Percentiles rank a stretch among this genome's conserved stretches.
These are phyloP conservation scores for Panthera leo DNA, from an alignment of 2,113 vertebrate species.

Conservation along the genomic window DNA sequence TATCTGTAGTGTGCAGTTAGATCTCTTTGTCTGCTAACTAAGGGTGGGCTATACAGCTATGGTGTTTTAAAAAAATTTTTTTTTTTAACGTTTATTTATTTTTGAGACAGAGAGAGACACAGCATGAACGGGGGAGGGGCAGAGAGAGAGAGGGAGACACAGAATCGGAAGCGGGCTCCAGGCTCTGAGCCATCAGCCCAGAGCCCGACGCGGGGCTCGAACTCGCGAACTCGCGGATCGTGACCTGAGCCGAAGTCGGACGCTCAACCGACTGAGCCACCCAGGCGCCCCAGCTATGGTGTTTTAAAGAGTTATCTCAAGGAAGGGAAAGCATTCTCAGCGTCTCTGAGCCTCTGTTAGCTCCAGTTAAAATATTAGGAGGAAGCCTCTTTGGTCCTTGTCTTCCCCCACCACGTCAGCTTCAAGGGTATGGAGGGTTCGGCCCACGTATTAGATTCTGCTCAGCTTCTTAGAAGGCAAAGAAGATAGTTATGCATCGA, in stretches of 20 bases:
- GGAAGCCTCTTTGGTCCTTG: not conserved
- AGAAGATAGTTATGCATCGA: not conserved
- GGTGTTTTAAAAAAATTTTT: not conserved
- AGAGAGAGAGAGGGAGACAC: no score
- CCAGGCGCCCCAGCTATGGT: not conserved
- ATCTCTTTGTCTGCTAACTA: not conserved
- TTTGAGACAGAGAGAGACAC: no score
- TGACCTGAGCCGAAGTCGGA: no score
- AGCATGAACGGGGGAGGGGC: no score
- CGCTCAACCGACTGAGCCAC: no score
- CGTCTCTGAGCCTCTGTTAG: not conserved
- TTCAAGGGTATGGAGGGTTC: not conserved
- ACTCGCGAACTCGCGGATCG: no score
- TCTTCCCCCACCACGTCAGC: not conserved
- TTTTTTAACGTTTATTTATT: no score
- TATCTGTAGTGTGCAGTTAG: not conserved
- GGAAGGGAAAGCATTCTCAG: not conserved
- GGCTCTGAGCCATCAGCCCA: no score
- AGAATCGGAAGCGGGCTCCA: no score
- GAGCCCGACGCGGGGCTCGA: no score
- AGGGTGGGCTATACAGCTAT: not conserved
- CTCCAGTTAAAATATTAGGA: not conserved
- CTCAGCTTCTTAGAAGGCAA: not conserved
- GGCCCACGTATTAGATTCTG: not conserved
- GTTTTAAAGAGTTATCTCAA: not conserved